These are phyloP conservation scores for Sinocyclocheilus maitianheensis DNA, from an alignment of 2,113 vertebrate species.

Conservation along the genomic window DNA sequence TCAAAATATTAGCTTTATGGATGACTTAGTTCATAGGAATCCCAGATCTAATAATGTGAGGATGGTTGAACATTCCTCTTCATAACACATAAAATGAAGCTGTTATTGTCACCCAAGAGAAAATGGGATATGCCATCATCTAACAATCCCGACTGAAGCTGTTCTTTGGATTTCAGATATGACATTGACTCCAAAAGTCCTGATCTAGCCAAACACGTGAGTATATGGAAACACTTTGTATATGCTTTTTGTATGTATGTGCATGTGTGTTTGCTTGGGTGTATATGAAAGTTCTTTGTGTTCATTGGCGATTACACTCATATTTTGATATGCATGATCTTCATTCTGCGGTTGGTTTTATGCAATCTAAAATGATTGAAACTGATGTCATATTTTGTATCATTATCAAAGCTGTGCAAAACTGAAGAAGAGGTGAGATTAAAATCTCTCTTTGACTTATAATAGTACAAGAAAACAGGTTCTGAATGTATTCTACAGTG, in stretches of 20 bases:
- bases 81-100: too few species aligned
- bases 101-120: background rate
- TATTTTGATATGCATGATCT: slow-evolving; percentile 39
- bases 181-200: slow-evolving; percentile 96
- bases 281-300: slow-evolving; percentile 3
- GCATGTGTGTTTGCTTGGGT: slow-evolving; percentile 39
- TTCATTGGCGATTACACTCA: slow-evolving; percentile 8
- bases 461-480: background rate
- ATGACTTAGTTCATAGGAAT: background rate
- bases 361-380: slow-evolving; percentile 67
- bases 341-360: slow-evolving; percentile 59
- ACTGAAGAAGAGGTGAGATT: background rate
- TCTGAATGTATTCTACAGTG: background rate
- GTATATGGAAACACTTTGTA: slow-evolving; percentile 60
- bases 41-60: background rate
- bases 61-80: background rate
- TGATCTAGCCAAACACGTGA: slow-evolving; percentile 92
- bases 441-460: background rate
- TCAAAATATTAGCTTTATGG: background rate
- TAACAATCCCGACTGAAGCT: slow-evolving; percentile 20
- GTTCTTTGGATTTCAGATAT: slow-evolving; percentile 79
- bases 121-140: background rate
- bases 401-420: slow-evolving; percentile 64
- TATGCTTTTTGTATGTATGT: background rate
- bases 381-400: slow-evolving; percentile 47